phyloP scores from a whole-genome alignment of 2,113 vertebrate genomes.

The Amia ocellicauda region DNA sequence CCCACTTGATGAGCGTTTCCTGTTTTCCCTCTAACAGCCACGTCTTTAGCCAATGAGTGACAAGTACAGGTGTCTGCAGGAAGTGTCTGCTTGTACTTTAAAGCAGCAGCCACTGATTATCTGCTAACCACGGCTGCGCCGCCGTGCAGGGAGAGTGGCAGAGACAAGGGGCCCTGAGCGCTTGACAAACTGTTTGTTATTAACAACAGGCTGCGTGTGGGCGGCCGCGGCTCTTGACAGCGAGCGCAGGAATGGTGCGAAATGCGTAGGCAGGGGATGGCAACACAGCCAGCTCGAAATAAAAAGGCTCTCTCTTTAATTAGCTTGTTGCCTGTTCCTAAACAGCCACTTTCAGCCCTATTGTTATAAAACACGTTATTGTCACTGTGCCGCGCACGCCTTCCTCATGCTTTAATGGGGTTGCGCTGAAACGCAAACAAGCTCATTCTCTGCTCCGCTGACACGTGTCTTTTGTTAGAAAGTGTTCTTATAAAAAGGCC shows the following conservation, averaged over 20 bases:
- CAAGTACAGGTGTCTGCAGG: conserved; percentile 43
- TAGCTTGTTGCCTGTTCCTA: background rate
- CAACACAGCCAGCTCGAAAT: conserved; percentile 3
- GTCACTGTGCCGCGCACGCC: background rate
- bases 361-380: background rate
- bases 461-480: background rate
- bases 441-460: background rate
- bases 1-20: conserved; percentile 68
- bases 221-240: conserved; percentile 21
- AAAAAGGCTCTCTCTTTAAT: conserved; percentile 12
- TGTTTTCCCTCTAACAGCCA: conserved; percentile 66
- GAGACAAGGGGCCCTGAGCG: conserved; percentile 1
- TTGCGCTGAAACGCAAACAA: background rate
- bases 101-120: conserved; percentile 46
- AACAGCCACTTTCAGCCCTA: background rate
- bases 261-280: conserved; percentile 36
- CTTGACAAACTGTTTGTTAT: conserved; percentile 17
- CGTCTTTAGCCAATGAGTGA: conserved; percentile 55
- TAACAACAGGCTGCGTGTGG: conserved; percentile 20
- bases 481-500: background rate
- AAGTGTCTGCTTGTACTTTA: conserved; percentile 45
- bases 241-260: conserved; percentile 14
- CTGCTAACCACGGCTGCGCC: conserved; percentile 53
- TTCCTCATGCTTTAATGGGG: background rate
- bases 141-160: conserved; percentile 30